Evolutionary conservation across 2,888 invertebrate species (phyloP).

Genomic region (Allygus modestus): DNA sequence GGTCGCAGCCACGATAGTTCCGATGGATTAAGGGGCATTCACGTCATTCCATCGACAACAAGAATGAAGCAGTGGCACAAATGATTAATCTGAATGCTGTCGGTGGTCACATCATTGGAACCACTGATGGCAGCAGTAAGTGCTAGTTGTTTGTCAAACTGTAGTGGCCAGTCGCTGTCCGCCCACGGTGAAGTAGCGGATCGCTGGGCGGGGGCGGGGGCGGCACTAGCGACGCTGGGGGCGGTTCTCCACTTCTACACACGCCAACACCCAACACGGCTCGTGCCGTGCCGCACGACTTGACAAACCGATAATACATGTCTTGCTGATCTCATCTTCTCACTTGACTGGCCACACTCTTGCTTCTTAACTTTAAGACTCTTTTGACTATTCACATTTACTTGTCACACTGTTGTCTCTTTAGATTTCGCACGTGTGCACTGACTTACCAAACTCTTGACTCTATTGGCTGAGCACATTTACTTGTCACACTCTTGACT

Average conservation of each 20-base stretch:
- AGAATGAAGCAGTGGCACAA: not conserved
- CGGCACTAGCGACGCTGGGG: not conserved
- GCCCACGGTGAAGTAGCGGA: conserved; percentile 3
- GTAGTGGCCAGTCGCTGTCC: not conserved
- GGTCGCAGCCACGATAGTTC: too few species aligned
- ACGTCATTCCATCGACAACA: too few species aligned
- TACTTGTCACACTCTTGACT: too few species aligned
- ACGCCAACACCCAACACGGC: not conserved
- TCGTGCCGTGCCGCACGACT: conserved; percentile 38
- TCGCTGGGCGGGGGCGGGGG: not conserved
- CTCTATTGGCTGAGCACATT: too few species aligned
- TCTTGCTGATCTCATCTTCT: conserved; percentile 13
- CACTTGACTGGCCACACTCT: conserved; percentile 11
- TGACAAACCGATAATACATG: not conserved
- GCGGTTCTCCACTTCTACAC: not conserved
- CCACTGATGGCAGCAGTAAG: not conserved
- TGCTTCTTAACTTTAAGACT: too few species aligned
- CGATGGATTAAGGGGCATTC: too few species aligned
- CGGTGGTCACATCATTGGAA: not conserved
- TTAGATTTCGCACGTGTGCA: too few species aligned
- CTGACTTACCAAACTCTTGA: too few species aligned
- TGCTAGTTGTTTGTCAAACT: not conserved
- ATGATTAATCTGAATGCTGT: not conserved
- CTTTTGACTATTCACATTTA: too few species aligned
- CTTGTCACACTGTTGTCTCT: too few species aligned